Evolutionary conservation across 2,888 invertebrate species (phyloP).

Genomic region (Caenorhabditis uteleia): DNA sequence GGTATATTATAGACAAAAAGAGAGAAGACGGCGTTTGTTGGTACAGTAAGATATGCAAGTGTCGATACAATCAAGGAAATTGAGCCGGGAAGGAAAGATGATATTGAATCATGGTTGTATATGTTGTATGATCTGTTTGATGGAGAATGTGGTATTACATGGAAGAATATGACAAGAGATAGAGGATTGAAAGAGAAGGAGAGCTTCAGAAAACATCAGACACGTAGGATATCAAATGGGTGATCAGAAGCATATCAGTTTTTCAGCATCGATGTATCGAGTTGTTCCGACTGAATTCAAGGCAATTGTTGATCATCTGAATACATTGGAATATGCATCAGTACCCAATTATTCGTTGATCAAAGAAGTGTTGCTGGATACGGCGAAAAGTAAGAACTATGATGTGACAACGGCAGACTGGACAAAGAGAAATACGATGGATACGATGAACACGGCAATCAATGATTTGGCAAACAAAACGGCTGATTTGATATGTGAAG

Average conservation of each 20-base stretch:
- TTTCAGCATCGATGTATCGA: background rate
- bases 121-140: constrained; percentile 31
- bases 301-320: background rate
- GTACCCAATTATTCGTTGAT: constrained; percentile 4
- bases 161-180: constrained; percentile 16
- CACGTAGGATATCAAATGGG: background rate
- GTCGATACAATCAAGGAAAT: constrained; percentile 7
- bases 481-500: constrained; percentile 16
- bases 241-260: background rate
- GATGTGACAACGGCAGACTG: constrained; percentile 22
- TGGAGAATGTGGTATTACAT: constrained; percentile 11
- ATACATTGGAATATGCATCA: background rate
- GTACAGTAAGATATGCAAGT: constrained; percentile 22
- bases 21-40: constrained; percentile 16
- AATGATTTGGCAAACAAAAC: constrained; percentile 2
- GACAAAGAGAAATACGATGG: constrained; percentile 5
- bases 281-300: background rate
- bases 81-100: constrained; percentile 28
- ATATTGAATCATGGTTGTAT: constrained; percentile 35
- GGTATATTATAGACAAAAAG: background rate
- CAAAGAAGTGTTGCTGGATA: constrained; percentile 6
- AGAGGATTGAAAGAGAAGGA: background rate
- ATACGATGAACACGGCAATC: constrained; percentile 1
- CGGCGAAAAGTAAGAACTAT: constrained; percentile 2
- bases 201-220: too few relatives aligned